phyloP scores from a whole-genome alignment of 2,797 vertebrate genomes.

The Psittacula derbiana region DNA sequence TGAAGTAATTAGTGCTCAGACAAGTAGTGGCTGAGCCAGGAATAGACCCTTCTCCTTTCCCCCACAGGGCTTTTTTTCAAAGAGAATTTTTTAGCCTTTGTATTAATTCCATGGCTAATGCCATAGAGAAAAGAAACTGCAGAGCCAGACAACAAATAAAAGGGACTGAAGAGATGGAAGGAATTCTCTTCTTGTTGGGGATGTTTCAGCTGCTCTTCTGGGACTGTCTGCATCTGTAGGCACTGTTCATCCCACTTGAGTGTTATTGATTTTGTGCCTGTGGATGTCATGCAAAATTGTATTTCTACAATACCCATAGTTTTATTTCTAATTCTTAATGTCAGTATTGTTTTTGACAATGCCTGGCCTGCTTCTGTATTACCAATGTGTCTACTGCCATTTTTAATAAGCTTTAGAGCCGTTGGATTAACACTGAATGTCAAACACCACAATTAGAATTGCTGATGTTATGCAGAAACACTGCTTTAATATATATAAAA shows the following conservation, averaged over 20 bases:
- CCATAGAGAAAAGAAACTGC: neutral
- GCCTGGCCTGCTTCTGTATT: slow-evolving; percentile 22
- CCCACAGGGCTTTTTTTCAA: neutral
- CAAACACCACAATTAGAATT: slow-evolving; percentile 65
- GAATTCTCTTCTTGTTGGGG: neutral
- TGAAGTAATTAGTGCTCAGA: neutral
- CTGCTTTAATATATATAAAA: neutral
- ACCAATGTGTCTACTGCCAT: slow-evolving; percentile 23
- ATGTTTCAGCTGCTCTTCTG: slow-evolving; percentile 3
- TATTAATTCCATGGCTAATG: slow-evolving; percentile 56
- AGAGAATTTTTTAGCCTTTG: slow-evolving; percentile 9
- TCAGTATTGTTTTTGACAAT: slow-evolving; percentile 42
- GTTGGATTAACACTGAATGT: slow-evolving; percentile 68
- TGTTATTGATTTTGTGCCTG: slow-evolving; percentile 38
- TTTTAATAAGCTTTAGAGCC: slow-evolving; percentile 69
- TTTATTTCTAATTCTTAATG: slow-evolving; percentile 44
- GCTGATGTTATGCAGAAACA: slow-evolving; percentile 55
- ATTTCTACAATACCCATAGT: slow-evolving; percentile 38
- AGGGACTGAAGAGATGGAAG: slow-evolving; percentile 12
- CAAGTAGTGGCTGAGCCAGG: neutral
- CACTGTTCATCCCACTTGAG: neutral
- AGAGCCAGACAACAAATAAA: slow-evolving; percentile 49
- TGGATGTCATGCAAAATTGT: slow-evolving; percentile 27
- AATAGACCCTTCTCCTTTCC: neutral
- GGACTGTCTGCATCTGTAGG: neutral